Conservation (phyloP, 2,113 vertebrate genomes). For the Tinamus guttatus region DNA sequence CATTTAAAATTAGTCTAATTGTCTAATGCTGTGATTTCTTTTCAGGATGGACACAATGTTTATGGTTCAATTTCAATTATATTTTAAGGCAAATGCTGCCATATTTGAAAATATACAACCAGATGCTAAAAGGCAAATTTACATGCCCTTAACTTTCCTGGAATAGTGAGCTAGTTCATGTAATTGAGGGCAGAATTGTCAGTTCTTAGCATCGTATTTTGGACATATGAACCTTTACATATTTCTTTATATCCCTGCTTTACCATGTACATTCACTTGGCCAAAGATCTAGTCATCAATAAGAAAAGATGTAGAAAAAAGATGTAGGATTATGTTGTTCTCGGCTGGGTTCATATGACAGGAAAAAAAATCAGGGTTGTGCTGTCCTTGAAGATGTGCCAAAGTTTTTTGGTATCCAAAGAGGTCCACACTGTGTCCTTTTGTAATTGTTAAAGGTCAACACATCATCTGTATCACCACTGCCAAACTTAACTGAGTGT, state of each 20-base stretch:
- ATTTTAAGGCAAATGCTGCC: background rate
- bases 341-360: rapidly evolving
- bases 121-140: background rate
- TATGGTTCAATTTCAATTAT: background rate
- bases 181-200: background rate
- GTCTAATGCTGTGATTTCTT: background rate
- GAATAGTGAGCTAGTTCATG: background rate
- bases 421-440: background rate
- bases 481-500: background rate
- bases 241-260: background rate
- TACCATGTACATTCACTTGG: background rate
- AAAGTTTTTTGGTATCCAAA: background rate
- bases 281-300: background rate
- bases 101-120: background rate
- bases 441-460: background rate
- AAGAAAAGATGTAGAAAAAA: background rate
- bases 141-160: background rate
- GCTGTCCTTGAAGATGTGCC: background rate
- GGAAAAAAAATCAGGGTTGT: rapidly evolving
- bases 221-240: background rate
- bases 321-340: background rate
- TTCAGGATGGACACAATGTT: background rate
- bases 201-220: background rate
- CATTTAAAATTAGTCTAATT: background rate
- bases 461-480: background rate